Evolutionary conservation across 2,797 vertebrate genomes (phyloP).

Genomic region (Leptatherina wallacei): DNA sequence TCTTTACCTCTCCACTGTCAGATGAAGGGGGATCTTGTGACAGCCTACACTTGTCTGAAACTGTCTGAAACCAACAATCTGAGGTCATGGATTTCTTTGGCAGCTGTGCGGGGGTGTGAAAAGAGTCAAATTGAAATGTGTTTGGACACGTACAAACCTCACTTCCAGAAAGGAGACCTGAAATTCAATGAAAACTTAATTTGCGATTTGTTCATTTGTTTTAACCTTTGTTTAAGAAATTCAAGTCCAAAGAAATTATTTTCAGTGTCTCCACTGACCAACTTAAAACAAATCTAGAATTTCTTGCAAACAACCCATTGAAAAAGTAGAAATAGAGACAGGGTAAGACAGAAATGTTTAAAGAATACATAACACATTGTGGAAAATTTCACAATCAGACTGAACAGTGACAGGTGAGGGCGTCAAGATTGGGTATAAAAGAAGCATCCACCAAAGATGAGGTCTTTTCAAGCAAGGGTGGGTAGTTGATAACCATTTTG

Average conservation of each 20-base stretch:
- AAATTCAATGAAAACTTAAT: neutral
- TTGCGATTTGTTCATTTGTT: too few species aligned
- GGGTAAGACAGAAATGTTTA: neutral
- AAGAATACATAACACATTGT: neutral
- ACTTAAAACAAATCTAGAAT: too few species aligned
- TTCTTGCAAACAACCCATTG: neutral
- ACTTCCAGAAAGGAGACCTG: neutral
- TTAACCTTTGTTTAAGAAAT: neutral
- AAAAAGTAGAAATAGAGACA: neutral
- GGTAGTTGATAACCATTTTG: neutral
- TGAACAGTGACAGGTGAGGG: neutral
- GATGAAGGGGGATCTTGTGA: neutral
- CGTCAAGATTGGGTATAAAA: neutral
- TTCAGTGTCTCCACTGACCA: neutral
- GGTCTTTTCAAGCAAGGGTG: neutral
- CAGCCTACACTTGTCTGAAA: neutral
- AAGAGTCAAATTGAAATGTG: neutral
- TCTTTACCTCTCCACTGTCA: neutral
- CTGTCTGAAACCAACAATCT: neutral
- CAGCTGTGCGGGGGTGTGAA: constrained; percentile 10
- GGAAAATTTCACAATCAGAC: neutral
- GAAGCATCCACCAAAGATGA: neutral
- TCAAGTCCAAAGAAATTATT: neutral
- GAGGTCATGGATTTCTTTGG: neutral
- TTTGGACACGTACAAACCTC: neutral